Conservation (phyloP, 2,888 invertebrate genomes). For the Epinotia bilunana region DNA sequence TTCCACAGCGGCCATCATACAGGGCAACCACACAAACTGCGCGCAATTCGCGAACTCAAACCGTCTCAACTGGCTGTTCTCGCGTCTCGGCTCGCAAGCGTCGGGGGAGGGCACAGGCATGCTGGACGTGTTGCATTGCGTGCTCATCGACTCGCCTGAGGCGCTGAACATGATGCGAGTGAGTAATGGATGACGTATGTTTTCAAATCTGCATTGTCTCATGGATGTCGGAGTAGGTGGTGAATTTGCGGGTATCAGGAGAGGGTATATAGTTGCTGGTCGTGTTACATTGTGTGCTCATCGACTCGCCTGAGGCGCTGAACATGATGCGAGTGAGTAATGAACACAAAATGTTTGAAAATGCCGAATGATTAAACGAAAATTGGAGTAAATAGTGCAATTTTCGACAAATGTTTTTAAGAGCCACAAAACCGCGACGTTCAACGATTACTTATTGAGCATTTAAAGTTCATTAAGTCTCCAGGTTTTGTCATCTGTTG, state of each 20-base stretch:
- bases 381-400: too few relatives aligned
- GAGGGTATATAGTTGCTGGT: constrained; percentile 98
- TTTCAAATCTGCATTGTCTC: too few relatives aligned
- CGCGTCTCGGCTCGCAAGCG: constrained; percentile 98
- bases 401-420: too few relatives aligned
- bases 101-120: constrained; percentile 99
- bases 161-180: constrained; percentile 99
- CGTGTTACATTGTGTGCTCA: constrained; percentile 96
- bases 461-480: too few relatives aligned
- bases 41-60: constrained; percentile 99
- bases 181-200: constrained; percentile 54
- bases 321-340: constrained; percentile 97
- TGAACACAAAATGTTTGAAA: not conserved
- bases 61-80: constrained; percentile 99
- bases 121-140: constrained; percentile 99
- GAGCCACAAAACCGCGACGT: too few relatives aligned
- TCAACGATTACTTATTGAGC: too few relatives aligned
- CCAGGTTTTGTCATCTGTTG: too few relatives aligned
- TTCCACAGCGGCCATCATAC: constrained; percentile 97
- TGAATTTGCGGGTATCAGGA: constrained; percentile 91
- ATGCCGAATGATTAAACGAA: not conserved
- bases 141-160: constrained; percentile 99
- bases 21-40: constrained; percentile 99
- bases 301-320: constrained; percentile 99
- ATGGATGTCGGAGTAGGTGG: too few relatives aligned